Evolutionary conservation across 1,140 invertebrate genomes (phyloP).

Genomic region (Diorhabda elongata): DNA sequence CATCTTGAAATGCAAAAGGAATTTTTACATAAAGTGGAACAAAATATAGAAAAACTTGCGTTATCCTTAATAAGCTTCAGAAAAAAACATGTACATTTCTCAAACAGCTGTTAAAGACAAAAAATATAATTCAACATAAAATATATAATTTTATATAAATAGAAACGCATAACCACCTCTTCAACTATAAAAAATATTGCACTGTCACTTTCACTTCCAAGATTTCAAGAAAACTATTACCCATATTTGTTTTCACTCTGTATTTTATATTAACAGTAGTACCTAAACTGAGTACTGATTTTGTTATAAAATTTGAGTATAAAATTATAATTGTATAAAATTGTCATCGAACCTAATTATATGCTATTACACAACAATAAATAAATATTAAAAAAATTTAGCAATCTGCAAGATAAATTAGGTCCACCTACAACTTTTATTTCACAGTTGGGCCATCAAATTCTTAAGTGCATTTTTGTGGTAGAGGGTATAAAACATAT

Average conservation of each 20-base stretch:
- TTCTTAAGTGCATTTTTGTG: background rate
- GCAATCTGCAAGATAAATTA: background rate
- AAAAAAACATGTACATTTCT: no score
- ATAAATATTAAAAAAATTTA: conserved; percentile 11
- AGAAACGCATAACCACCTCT: no score
- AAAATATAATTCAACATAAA: no score
- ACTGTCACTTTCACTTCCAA: no score
- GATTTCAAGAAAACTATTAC: background rate
- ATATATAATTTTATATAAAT: no score
- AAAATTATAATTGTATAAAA: background rate
- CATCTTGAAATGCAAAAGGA: no score
- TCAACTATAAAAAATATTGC: no score
- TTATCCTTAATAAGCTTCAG: no score
- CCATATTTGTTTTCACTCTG: background rate
- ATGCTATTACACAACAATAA: conserved; percentile 9
- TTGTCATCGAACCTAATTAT: background rate
- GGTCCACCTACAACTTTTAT: background rate
- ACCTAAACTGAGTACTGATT: background rate
- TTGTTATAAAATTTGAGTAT: background rate
- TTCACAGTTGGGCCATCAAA: background rate
- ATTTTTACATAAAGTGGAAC: no score
- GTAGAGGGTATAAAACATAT: background rate
- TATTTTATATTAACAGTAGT: background rate
- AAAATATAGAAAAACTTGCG: no score
- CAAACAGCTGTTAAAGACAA: no score